Conservation (phyloP, 2,797 vertebrate genomes). For the Anguilla anguilla region DNA sequence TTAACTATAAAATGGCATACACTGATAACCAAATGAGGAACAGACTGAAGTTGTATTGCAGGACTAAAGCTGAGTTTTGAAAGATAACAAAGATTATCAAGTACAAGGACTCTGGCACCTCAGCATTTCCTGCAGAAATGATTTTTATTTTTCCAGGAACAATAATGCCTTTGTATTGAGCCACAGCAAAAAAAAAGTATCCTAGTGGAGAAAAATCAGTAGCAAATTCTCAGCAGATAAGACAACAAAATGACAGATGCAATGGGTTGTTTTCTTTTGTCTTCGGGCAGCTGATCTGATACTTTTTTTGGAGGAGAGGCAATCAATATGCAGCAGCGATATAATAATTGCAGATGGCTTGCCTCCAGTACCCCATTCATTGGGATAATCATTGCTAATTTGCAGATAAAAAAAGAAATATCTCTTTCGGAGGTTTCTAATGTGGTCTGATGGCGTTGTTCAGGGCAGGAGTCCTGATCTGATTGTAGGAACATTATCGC, state of each 20-base stretch:
- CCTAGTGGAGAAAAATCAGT: constrained; percentile 12
- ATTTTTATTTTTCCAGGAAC: constrained; percentile 21
- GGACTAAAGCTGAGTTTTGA: not conserved
- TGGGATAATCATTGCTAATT: constrained; percentile 28
- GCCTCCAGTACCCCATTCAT: not conserved
- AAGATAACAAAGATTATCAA: constrained; percentile 3
- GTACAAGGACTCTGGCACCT: not conserved
- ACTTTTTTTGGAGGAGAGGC: not conserved
- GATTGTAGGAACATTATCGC: not conserved
- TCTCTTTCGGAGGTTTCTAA: constrained; percentile 19
- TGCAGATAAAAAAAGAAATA: constrained; percentile 18
- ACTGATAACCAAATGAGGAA: not conserved
- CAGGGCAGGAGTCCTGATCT: not conserved
- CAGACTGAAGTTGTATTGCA: not conserved
- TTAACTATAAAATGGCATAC: not conserved
- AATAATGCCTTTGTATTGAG: constrained; percentile 17
- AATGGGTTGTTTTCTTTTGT: constrained; percentile 12
- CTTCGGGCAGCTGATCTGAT: not conserved
- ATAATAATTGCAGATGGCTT: constrained; percentile 18
- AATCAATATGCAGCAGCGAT: constrained; percentile 19
- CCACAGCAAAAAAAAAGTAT: not conserved
- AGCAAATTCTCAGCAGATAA: constrained; percentile 5
- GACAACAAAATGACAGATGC: not conserved
- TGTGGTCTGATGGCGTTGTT: not conserved
- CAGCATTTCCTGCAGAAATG: constrained; percentile 17